Evolutionary conservation across 2,113 vertebrate genomes (phyloP), one percentile per base, ranked within the genome.

Genomic region (Oryzias celebensis): DNA sequence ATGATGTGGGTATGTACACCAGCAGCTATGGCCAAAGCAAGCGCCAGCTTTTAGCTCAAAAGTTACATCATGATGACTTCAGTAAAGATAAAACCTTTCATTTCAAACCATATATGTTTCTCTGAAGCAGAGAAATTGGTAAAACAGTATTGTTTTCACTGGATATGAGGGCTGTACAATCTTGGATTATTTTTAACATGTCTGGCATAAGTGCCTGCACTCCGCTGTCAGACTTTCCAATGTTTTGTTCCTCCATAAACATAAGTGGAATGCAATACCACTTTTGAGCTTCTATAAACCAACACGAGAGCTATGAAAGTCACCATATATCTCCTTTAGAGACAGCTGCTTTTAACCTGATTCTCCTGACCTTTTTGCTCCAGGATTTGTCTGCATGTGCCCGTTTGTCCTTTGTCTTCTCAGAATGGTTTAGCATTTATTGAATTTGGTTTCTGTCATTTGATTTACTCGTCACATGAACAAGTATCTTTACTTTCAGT

Each of bases 1-100:
- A 92, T 95, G 64, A 93, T 83, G 62, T 98, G 96, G 97, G 97
- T 99, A 91, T 0, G 96, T 94, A 78, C 48, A 43, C n/a, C 23
- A 13, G 8, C 48, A 51, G 51, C 36, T 1, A 15, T 23, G 26
- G 4, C 26, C 26, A 28, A 28, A 28, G 26, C 26, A 12, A 36
- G 8, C 8, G 10, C 12, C 36, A 36, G 36, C 36, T 36, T 36
- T 36, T 36, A 36, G 2, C 36, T 36, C 58, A 67, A 58, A 72
- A 20, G 46, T 78, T 48, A 24, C 20, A 42, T n/a, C 20, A 18
- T 44, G 47, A 50, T 41, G 12, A 46, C 56, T 17, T 6, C n/a
- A 45, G 24, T 55, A 1, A 2, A 6, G 17, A n/a, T 1, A 3
- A 42, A 47, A 20, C 16, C 18, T 65, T 17, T 24, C 14, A 23